Evolutionary conservation across 2,888 invertebrate genomes (phyloP), one percentile per base, ranked within the genome.

Genomic region (Athrips mouffetella): DNA sequence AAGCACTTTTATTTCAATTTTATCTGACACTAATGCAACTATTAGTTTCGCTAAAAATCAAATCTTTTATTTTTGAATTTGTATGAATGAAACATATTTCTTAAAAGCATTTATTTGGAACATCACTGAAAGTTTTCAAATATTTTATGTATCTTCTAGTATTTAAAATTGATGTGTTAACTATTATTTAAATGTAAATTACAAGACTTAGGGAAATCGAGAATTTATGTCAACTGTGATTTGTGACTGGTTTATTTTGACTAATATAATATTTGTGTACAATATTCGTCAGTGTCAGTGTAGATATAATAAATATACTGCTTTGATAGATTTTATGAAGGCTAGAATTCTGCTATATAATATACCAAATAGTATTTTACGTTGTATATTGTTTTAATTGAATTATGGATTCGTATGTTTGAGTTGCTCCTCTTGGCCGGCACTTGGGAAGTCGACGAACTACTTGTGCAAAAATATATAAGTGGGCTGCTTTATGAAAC

Each of bases 191-290:
- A 50, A 37, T 29, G 39, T 51, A 48, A 51, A 47, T 56, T 78
- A 86, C 82, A 81, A 87, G 87, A 87, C 87, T 87, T 86, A 80
- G 85, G 78, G 76, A 83, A 85, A 85, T 85, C 76, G 85, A 79
- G 86, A 88, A 88, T 88, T 87, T 87, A 86, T 81, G 83, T 87
- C 76, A 80, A 81, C 87, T 88, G 87, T 88, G 87, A 88, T 87
- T 87, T 85, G 87, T 86, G 86, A 85, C 82, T 84, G 83, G 80
- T 80, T 87, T 86, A 79, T 81, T 86, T 87, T 85, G 70, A 82
- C 74, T 80, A 82, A 79, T 85, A 80, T 75, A 20, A 49, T 53
- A 80, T n/a, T n/a, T 82, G 81, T 83, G 78, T 84, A 83, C 68
- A 74, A 73, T 74, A 73, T 74, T 72, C 76, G 77, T 76, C 68